phyloP scores from a whole-genome alignment of 2,797 vertebrate species.

The Numenius phaeopus region DNA sequence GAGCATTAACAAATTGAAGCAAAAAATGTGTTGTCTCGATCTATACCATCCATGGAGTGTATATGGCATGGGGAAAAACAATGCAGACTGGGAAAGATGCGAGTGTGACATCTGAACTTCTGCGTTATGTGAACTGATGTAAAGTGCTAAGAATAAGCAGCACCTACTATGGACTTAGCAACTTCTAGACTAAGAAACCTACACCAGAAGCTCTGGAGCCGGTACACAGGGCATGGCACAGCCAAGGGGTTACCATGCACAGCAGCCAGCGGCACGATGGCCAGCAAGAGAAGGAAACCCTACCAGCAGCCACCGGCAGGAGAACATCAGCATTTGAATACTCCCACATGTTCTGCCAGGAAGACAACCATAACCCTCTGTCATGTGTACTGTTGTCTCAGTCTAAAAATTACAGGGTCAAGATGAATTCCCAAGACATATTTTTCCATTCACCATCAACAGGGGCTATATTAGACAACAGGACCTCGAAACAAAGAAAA shows the following conservation, averaged over 20 bases:
- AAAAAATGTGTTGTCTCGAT: not conserved
- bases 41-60: not conserved
- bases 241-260: not conserved
- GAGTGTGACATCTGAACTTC: not conserved
- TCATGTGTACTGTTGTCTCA: not conserved
- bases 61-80: not conserved
- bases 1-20: not conserved
- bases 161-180: not conserved
- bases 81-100: not conserved
- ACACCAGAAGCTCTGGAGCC: not conserved
- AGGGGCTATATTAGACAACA: not conserved
- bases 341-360: not conserved
- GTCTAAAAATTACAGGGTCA: not conserved
- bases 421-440: not conserved
- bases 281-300: not conserved
- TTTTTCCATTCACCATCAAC: not conserved
- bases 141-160: accelerated
- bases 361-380: not conserved
- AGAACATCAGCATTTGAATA: not conserved
- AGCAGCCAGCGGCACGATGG: accelerated
- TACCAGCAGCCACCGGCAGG: not conserved
- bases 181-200: not conserved
- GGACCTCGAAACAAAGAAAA: not conserved
- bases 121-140: not conserved
- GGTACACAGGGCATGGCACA: accelerated